Conservation (phyloP, 2,797 vertebrate species). For the Lepus oiostolus region DNA sequence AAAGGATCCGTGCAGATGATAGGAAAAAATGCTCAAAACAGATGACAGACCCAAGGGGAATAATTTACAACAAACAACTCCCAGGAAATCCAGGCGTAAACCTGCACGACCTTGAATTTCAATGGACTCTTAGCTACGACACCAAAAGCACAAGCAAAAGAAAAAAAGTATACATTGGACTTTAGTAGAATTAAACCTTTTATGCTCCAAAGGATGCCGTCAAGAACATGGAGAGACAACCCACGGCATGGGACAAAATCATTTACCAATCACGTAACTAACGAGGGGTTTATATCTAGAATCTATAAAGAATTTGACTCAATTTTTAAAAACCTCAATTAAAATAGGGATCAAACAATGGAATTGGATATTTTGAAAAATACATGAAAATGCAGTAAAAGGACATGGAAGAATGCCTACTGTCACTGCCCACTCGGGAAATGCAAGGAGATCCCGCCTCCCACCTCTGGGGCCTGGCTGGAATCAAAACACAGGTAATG, state of each 20-base stretch:
- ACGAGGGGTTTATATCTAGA: neutral
- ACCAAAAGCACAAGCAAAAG: neutral
- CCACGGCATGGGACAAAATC: neutral
- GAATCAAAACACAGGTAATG: neutral
- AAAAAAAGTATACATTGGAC: neutral
- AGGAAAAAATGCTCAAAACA: neutral
- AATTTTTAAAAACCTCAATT: neutral
- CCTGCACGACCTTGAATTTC: neutral
- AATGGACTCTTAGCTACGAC: constrained; percentile 10
- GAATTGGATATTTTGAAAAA: neutral
- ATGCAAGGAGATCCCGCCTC: neutral
- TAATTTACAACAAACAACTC: neutral
- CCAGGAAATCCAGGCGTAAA: neutral
- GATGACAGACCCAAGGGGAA: neutral
- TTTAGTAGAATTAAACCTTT: constrained; percentile 17
- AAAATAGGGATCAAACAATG: neutral
- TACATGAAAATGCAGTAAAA: neutral
- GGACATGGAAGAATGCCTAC: neutral
- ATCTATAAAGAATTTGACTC: neutral
- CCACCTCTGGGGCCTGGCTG: neutral
- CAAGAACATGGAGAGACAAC: constrained; percentile 21
- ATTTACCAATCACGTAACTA: neutral
- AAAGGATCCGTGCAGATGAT: neutral
- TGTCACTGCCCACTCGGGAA: neutral
- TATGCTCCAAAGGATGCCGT: neutral